A percentile compares a stretch with the other conserved stretches of the same genome.
Evolutionary conservation across 2,888 invertebrate species (phyloP).

Genomic region (Habrosyne pyritoides): DNA sequence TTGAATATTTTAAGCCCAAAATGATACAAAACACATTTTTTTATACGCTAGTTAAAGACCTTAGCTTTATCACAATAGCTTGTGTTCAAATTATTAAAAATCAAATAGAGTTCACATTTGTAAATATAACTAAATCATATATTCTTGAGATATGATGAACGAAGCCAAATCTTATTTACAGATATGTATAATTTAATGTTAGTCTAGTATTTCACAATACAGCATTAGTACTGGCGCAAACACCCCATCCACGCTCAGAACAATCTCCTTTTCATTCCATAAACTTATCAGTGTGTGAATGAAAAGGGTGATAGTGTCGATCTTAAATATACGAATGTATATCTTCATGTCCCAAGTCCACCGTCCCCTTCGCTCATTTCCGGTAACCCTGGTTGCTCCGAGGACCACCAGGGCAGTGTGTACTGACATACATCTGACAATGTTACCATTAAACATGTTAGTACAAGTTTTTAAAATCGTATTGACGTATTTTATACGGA

Average conservation of each 20-base stretch:
- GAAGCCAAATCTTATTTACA: too few relatives aligned
- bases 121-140: too few relatives aligned
- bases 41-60: neutral
- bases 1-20: neutral
- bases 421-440: slow-evolving; percentile 39
- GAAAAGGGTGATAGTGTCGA: neutral
- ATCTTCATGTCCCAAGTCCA: neutral
- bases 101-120: neutral
- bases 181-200: too few relatives aligned
- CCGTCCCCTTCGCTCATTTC: neutral
- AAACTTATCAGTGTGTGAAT: neutral
- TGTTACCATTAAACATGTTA: slow-evolving; percentile 29
- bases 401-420: slow-evolving; percentile 21
- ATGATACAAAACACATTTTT: neutral
- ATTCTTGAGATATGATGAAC: too few relatives aligned
- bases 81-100: neutral
- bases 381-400: slow-evolving; percentile 14
- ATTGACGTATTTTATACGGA: neutral
- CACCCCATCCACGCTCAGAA: neutral
- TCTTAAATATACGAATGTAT: neutral
- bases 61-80: neutral
- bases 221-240: too few relatives aligned
- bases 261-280: neutral
- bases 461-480: neutral
- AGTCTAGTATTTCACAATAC: too few relatives aligned